Base-by-base conservation (phyloP, 2,888 invertebrate genomes). In the Ophion slaviceki region DNA sequence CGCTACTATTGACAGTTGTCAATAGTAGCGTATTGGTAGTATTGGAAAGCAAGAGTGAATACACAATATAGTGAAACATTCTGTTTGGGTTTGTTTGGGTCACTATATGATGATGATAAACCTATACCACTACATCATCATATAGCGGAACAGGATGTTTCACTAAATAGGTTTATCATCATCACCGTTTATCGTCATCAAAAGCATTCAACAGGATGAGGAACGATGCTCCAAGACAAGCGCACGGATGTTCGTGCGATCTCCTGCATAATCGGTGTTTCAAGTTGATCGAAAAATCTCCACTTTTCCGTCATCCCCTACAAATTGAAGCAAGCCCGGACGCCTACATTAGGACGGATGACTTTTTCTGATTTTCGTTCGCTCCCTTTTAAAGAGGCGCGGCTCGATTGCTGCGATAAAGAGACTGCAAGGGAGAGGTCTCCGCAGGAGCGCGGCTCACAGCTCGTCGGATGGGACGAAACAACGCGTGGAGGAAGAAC, bases 321-420 rank as follows among this genome's bases (percentile, higher is more conserved):
- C 45, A 14, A 36, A 45, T n/a, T 68, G 47, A 81, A 67, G 64
- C 57, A 68, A 76, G 70, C 68, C 1, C 74, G 67, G 74, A 80
- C 40, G 66, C 47, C 74, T 67, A 74, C 80, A 74, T 68, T 59
- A 45, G 61, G 20, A 24, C 70, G 61, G 53, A 76, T 53, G 62
- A 59, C 59, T 75, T 76, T 53, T 59, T 67, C 66, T 66, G n/a
- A 71, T 68, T 75, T 71, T 82, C 76, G 72, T 11, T 67, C 24
- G 32, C 71, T 47, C 75, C 68, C 45, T 64, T 61, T 62, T 59
- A 59, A 75, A 78, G 85, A 78, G 78, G 84, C 72, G 81, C 74
- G 74, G 78, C 74, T 82, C 64, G 85, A 85, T 82, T 81, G 64
- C 72, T 66, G 67, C 78, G 81, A 85, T 85, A 78, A 78, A 85